These are phyloP conservation scores for Ctenoplectra terminalis DNA, from an alignment of 1,140 invertebrate genomes.

Conservation along the genomic window DNA sequence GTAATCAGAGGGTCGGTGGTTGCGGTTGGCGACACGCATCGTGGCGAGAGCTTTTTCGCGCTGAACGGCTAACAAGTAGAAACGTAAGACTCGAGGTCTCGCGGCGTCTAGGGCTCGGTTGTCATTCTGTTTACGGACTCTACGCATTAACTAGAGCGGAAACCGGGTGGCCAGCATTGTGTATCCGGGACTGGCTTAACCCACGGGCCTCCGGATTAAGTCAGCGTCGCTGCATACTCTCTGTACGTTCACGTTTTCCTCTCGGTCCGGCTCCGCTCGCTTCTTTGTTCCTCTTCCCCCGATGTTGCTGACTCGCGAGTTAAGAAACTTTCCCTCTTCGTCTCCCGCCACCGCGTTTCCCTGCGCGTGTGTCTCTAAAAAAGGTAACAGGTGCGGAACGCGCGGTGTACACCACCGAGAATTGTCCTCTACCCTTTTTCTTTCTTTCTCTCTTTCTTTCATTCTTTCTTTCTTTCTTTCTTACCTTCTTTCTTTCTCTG, in stretches of 20 bases:
- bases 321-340: constrained; percentile 26
- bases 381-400: constrained; percentile 71
- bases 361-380: constrained; percentile 51
- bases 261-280: neutral
- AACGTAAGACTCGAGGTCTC: constrained; percentile 19
- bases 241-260: constrained; percentile 32
- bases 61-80: constrained; percentile 32
- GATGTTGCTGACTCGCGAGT: neutral
- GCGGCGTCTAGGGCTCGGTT: constrained; percentile 27
- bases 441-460: neutral
- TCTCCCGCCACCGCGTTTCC: constrained; percentile 6
- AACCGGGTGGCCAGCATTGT: constrained; percentile 70
- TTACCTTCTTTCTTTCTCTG: neutral
- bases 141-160: constrained; percentile 71
- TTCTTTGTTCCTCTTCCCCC: constrained; percentile 28
- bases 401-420: constrained; percentile 31
- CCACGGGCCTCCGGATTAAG: constrained; percentile 63
- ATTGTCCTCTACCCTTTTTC: constrained; percentile 4
- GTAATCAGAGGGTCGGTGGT: constrained; percentile 1
- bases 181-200: constrained; percentile 57
- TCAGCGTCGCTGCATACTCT: constrained; percentile 49
- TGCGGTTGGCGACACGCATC: neutral
- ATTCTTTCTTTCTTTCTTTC: neutral
- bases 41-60: neutral
- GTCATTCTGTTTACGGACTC: constrained; percentile 68